Conservation (phyloP, 2,797 vertebrate genomes). For the Smutsia gigantea region DNA sequence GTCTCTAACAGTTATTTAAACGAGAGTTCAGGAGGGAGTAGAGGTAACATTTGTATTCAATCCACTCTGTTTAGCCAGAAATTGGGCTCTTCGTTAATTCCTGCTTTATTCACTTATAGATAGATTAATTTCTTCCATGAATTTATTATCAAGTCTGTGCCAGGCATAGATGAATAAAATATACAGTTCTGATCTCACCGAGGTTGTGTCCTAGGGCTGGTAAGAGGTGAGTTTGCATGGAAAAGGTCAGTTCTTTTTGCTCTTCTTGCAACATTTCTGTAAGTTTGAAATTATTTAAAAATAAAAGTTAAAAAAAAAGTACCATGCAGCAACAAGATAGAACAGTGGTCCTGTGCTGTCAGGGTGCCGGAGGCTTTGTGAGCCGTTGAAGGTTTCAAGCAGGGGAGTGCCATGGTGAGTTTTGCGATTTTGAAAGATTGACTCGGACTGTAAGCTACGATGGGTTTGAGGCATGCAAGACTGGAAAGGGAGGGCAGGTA, state of each 20-base stretch:
- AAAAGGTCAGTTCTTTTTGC: slow-evolving; percentile 14
- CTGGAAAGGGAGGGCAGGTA: neutral
- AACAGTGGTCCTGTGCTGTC: neutral
- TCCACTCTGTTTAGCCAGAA: neutral
- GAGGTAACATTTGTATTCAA: neutral
- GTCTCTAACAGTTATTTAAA: neutral
- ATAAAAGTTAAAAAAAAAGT: neutral
- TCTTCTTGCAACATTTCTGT: neutral
- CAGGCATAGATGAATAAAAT: neutral
- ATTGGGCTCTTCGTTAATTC: neutral
- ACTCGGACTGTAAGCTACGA: neutral
- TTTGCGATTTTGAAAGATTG: slow-evolving; percentile 48
- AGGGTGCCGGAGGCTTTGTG: neutral
- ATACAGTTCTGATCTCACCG: neutral
- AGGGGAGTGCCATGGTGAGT: neutral
- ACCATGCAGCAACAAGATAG: neutral
- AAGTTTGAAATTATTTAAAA: slow-evolving; percentile 37
- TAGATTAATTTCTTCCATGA: neutral
- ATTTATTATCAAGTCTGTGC: neutral
- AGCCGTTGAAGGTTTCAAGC: neutral
- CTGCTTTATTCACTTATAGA: neutral
- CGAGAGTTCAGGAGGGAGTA: neutral
- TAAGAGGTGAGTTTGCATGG: slow-evolving; percentile 12
- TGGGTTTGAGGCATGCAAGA: neutral
- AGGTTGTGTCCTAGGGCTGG: neutral